A percentile compares a stretch with the other conserved stretches of the same genome.
Evolutionary conservation across 2,797 vertebrate species (phyloP).

Genomic region (Anabas testudineus): DNA sequence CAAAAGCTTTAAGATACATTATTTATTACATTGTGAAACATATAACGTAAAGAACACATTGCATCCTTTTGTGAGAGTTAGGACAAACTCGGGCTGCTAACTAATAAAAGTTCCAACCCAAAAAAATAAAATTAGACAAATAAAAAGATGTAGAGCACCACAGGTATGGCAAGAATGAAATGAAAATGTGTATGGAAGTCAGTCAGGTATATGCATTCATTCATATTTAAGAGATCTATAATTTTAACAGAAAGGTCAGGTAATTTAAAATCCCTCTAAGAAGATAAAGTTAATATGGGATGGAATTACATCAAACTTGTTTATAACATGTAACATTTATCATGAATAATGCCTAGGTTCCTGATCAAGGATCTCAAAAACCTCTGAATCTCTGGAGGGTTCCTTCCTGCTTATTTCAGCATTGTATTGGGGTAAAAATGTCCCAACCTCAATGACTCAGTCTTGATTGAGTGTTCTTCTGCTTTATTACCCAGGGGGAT

Average conservation of each 20-base stretch:
- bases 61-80: background rate
- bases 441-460: conserved; percentile 42
- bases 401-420: conserved; percentile 25
- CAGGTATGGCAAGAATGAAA: background rate
- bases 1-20: background rate
- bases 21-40: conserved; percentile 2
- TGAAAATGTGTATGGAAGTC: background rate
- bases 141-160: background rate
- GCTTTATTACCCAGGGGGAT: conserved; percentile 57
- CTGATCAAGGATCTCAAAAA: background rate
- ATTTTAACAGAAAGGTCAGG: background rate
- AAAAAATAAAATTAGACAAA: background rate
- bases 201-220: background rate
- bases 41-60: background rate
- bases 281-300: background rate
- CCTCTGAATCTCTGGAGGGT: background rate
- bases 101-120: background rate
- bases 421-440: conserved; percentile 42
- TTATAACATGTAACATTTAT: too few relatives aligned
- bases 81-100: background rate
- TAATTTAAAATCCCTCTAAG: background rate
- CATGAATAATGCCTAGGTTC: background rate
- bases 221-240: too few relatives aligned
- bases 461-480: conserved; percentile 61
- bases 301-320: background rate